Evolutionary conservation across 2,888 invertebrate genomes (phyloP), one percentile per base, ranked within the genome.

Genomic region (Sinelater perroti): DNA sequence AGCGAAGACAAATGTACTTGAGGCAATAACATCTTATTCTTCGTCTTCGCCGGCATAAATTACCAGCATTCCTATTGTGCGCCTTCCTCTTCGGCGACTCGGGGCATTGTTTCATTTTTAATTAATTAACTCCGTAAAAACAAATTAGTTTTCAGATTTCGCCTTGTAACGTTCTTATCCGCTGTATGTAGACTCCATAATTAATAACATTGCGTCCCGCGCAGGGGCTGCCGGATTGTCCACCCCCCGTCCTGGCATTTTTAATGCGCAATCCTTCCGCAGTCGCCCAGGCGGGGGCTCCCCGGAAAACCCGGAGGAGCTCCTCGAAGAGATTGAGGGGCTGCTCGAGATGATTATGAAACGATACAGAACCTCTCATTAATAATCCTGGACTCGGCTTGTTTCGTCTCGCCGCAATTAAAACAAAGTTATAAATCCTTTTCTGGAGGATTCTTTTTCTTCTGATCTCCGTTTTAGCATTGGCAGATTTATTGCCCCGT

Each of bases 71-170:
- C 55, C 51, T 61, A 59, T 59, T 62, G 56, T 56, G 44, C 56
- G 47, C 56, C 46, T 53, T 28, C 42, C 45, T 50, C 58, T 42
- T 18, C 47, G 56, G 66, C 14, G 61, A 59, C 60, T 63, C 61
- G 62, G 68, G 62, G 65, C 68, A 62, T 63, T 63, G 68, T 71
- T 71, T 72, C 69, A 68, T 73, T 73, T 74, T 72, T 74, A 75
- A 76, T 76, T 76, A 76, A 77, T 77, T 75, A 75, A 74, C 72
- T 68, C 63, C 65, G 69, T 60, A 68, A 70, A 71, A 74, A 74
- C 72, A 75, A 76, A 75, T 74, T 73, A 71, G 74, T 72, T 73
- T 72, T 67, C 67, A 73, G 70, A 72, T 73, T 73, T 70, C 69
- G 66, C 67, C 68, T 64, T 67, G 62, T 64, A 61, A 62, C 10